Percentiles rank a stretch among this genome's conserved stretches.
Evolutionary conservation across 2,797 vertebrate genomes (phyloP).

Genomic region (Pteronotus mesoamericanus): DNA sequence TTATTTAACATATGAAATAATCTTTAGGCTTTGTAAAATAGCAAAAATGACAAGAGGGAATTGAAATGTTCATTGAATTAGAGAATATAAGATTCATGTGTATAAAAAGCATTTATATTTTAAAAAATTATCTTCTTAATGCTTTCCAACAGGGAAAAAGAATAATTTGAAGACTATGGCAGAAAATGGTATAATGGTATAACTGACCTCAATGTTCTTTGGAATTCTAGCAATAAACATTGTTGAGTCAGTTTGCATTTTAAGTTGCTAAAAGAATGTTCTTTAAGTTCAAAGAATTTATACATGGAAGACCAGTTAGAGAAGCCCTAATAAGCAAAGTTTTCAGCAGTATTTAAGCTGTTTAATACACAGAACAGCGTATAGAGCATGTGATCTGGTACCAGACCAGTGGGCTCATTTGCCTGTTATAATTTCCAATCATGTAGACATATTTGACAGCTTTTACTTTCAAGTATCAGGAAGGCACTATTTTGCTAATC

Average conservation of each 20-base stretch:
- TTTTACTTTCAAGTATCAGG: slow-evolving; percentile 13
- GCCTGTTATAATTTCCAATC: not conserved
- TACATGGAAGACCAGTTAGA: not conserved
- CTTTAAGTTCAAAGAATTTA: slow-evolving; percentile 10
- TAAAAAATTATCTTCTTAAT: not conserved
- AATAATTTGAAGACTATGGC: slow-evolving; percentile 1
- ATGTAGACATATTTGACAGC: not conserved
- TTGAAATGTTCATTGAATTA: slow-evolving; percentile 13
- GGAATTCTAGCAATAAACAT: not conserved
- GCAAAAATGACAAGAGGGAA: not conserved
- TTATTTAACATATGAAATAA: not conserved
- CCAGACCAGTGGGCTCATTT: not conserved
- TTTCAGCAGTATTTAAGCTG: not conserved
- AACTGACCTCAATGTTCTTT: slow-evolving; percentile 24
- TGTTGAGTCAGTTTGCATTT: not conserved
- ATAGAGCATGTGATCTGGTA: no score
- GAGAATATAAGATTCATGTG: slow-evolving; percentile 22
- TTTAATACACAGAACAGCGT: not conserved
- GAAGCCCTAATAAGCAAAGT: not conserved
- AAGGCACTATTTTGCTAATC: slow-evolving; percentile 57
- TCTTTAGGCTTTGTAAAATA: slow-evolving; percentile 33
- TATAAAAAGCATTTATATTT: not conserved
- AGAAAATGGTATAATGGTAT: no score
- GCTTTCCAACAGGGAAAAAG: not conserved
- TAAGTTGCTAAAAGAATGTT: not conserved